Percentiles rank a stretch among this genome's conserved stretches.
Conservation (phyloP, 1,140 invertebrate species). For the Dermatophagoides farinae region DNA sequence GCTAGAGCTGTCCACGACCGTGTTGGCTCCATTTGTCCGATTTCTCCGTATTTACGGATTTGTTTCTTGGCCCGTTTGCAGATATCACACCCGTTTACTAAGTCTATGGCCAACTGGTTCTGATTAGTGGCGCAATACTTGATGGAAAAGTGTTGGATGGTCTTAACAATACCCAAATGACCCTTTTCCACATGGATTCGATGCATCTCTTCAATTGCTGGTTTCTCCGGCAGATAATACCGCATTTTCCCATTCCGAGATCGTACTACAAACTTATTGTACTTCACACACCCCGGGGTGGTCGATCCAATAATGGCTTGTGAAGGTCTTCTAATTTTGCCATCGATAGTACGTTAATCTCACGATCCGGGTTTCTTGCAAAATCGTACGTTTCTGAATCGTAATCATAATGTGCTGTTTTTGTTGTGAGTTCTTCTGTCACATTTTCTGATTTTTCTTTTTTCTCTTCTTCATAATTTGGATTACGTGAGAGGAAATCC, state of each 20-base stretch:
- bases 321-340: background rate
- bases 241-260: background rate
- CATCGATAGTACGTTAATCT: background rate
- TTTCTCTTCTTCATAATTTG: background rate
- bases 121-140: background rate
- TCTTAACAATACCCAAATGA: background rate
- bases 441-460: no score
- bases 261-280: background rate
- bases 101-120: background rate
- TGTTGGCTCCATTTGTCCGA: background rate
- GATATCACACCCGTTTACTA: background rate
- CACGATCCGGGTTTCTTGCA: no score
- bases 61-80: background rate
- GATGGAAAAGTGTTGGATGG: background rate
- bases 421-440: no score
- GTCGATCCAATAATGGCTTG: background rate
- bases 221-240: background rate
- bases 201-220: background rate
- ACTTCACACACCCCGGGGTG: background rate
- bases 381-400: no score
- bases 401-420: no score
- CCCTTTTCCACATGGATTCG: background rate
- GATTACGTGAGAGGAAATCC: slow-evolving; percentile 10
- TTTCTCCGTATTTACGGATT: background rate
- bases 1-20: slow-evolving; percentile 1